Evolutionary conservation across 2,113 vertebrate species (phyloP).

Genomic region (Acrocephalus kingi): DNA sequence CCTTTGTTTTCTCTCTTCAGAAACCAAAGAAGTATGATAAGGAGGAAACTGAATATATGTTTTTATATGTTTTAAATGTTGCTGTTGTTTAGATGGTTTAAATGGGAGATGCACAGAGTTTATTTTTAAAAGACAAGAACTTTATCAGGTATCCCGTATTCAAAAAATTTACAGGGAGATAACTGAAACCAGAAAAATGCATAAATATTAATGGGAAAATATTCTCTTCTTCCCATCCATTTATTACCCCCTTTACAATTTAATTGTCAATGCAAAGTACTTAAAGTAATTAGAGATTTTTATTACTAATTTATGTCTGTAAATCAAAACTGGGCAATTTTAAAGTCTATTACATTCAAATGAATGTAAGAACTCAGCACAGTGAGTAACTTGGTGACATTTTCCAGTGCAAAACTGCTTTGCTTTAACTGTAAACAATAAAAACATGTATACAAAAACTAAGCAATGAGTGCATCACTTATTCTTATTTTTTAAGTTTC

Average conservation of each 20-base stretch:
- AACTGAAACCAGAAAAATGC: neutral
- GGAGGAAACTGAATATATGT: neutral
- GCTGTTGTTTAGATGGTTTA: neutral
- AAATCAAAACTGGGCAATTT: constrained; percentile 40
- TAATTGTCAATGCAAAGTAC: neutral
- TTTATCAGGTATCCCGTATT: neutral
- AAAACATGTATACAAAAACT: neutral
- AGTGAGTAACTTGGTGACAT: neutral
- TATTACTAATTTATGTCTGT: constrained; percentile 38
- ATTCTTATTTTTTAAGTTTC: neutral
- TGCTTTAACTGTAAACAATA: neutral
- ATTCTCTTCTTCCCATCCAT: neutral
- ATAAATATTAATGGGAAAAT: neutral
- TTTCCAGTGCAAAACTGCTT: neutral
- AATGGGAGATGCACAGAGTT: neutral
- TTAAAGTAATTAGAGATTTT: constrained; percentile 43
- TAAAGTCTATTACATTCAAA: constrained; percentile 10
- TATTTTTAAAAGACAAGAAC: neutral
- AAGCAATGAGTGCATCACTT: neutral
- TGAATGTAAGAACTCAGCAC: neutral
- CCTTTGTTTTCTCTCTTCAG: neutral
- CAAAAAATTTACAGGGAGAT: neutral
- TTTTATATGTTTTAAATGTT: neutral
- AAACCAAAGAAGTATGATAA: neutral
- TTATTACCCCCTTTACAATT: constrained; percentile 1